Conservation (phyloP, 2,113 vertebrate genomes). For the Telmatochromis sp. region DNA sequence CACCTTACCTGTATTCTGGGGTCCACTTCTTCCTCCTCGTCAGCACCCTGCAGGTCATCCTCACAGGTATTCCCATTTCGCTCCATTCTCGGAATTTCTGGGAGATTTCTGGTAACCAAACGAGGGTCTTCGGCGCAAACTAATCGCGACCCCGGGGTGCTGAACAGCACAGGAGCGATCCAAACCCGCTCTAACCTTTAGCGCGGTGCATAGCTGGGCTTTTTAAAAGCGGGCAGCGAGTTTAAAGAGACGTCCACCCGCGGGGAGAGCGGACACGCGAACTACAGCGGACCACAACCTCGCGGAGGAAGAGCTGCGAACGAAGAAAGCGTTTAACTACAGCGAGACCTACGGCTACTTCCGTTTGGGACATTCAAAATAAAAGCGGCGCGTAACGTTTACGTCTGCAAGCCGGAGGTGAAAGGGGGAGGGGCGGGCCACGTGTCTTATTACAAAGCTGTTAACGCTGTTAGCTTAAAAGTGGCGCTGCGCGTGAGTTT, state of each 20-base stretch:
- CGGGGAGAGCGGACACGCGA: background rate
- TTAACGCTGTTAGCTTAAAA: background rate
- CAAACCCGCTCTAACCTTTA: background rate
- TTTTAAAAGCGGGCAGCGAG: background rate
- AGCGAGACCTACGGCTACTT: background rate
- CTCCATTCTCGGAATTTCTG: slow-evolving; percentile 51
- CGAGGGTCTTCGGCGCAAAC: background rate
- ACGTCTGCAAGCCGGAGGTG: background rate
- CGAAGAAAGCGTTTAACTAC: background rate
- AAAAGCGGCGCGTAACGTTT: background rate
- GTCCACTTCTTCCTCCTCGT: slow-evolving; percentile 85
- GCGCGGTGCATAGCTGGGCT: background rate
- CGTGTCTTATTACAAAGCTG: background rate
- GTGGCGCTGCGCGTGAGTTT: background rate
- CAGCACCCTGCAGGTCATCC: slow-evolving; percentile 50
- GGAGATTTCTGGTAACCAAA: background rate
- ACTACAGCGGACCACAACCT: background rate
- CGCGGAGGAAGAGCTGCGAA: background rate
- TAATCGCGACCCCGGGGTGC: slow-evolving; percentile 22
- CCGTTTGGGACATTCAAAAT: slow-evolving; percentile 28
- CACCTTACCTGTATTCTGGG: slow-evolving; percentile 85
- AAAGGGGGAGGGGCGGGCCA: background rate
- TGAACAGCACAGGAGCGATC: background rate
- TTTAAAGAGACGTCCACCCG: background rate
- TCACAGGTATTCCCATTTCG: slow-evolving; percentile 43